Percentiles rank a stretch among this genome's conserved stretches.
These are phyloP conservation scores for Drosophila rufa DNA, from an alignment of 1,140 invertebrate genomes.

Conservation along the genomic window DNA sequence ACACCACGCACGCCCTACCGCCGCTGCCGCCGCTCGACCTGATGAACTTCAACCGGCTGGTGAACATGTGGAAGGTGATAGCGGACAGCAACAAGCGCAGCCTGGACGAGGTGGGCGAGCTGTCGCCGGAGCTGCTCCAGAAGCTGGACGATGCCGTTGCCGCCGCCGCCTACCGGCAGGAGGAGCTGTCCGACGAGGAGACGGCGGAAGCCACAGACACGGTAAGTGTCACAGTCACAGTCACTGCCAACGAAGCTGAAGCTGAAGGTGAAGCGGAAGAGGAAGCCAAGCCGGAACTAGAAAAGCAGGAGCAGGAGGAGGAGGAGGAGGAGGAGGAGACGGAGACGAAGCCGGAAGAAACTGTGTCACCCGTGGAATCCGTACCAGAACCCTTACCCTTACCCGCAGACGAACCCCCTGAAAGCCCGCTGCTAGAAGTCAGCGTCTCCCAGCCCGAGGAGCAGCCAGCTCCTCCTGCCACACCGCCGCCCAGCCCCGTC, in stretches of 20 bases:
- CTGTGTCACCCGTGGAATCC: not conserved
- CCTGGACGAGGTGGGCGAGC: constrained; percentile 62
- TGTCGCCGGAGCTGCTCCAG: constrained; percentile 67
- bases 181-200: constrained; percentile 11
- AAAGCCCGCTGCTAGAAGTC: constrained; percentile 3
- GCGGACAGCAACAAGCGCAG: constrained; percentile 72
- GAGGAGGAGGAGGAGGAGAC: not conserved
- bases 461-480: constrained; percentile 18
- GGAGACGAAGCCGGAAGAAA: not conserved
- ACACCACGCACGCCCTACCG: constrained; percentile 8
- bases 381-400: not conserved
- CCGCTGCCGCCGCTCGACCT: constrained; percentile 37
- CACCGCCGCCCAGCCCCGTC: constrained; percentile 8
- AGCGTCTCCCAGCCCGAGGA: constrained; percentile 14
- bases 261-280: not conserved
- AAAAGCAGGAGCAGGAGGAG: not conserved
- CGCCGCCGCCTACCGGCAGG: not conserved
- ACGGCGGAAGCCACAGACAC: constrained; percentile 17
- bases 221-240: constrained; percentile 7
- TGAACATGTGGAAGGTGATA: constrained; percentile 82
- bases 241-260: constrained; percentile 20
- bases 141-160: constrained; percentile 58
- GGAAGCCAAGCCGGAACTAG: not conserved
- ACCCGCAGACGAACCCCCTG: not conserved
- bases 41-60: constrained; percentile 67